A percentile compares a stretch with the other conserved stretches of the same genome.
Evolutionary conservation across 2,888 invertebrate genomes (phyloP).

Genomic region (Adelphocoris suturalis): DNA sequence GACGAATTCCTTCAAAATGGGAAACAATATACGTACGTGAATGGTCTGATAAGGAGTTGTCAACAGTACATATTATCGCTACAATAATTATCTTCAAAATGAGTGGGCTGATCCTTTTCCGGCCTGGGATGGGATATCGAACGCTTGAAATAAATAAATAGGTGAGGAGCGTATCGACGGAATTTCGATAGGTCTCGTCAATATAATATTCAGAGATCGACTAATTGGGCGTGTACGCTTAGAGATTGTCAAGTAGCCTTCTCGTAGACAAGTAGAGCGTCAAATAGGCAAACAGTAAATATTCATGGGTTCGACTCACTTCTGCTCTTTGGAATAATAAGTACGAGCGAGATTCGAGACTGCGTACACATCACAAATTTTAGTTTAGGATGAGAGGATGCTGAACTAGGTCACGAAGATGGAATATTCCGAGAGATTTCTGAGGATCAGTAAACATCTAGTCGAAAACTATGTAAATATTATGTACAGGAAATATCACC

Average conservation of each 20-base stretch:
- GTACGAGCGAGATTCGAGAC: background rate
- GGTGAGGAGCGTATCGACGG: background rate
- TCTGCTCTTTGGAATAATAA: background rate
- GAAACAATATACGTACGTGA: too few species aligned
- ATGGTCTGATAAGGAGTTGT: too few species aligned
- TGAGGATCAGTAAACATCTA: background rate
- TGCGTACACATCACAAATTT: conserved; percentile 1
- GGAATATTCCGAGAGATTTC: background rate
- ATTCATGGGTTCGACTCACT: conserved; percentile 9
- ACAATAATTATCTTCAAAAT: too few species aligned
- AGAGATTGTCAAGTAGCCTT: background rate
- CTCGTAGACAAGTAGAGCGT: background rate
- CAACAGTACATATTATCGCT: too few species aligned
- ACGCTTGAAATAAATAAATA: too few species aligned
- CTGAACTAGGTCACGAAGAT: background rate
- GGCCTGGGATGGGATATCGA: too few species aligned
- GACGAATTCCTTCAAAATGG: too few species aligned
- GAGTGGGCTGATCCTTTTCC: too few species aligned
- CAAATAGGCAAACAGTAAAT: background rate
- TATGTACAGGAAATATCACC: too few species aligned
- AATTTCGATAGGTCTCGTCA: background rate
- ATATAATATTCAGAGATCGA: background rate
- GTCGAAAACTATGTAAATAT: too few species aligned
- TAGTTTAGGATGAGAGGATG: background rate
- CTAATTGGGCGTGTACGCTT: background rate